Base-by-base conservation (phyloP, 1,140 invertebrate genomes). In the Hyphantria cunea region DNA sequence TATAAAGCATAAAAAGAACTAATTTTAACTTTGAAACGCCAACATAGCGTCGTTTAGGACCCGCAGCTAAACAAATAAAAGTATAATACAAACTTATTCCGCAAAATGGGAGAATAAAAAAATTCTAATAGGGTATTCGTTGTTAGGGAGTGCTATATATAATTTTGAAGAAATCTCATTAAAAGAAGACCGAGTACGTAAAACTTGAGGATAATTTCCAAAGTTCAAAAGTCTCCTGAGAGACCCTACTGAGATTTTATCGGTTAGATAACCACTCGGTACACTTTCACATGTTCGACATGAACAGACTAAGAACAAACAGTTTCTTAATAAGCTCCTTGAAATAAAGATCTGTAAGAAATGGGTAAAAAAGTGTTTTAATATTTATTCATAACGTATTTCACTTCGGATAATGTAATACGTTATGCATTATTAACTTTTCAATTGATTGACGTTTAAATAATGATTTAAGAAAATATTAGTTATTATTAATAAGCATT, bases 151-250 rank as follows among this genome's bases (percentile, higher is more conserved):
- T 39, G 44, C 45, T 58, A 58, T 37, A 58, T 48, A 58, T 58
- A 58, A 48, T 58, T 58, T 58, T 55, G 33, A 58, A 58, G 54
- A 58, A 58, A 58, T 48, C 54, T 58, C 54, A 58, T 58, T 58
- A 58, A 55, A 58, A 58, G 54, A 58, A 58, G 54, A 39, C 54
- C 42, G 15, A 58, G 32, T 48, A 32, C 54, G 54, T 58, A 48
- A 47, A 56, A 58, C 54, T 58, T 58, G 45, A 39, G 11, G 54
- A 58, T 58, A 34, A 48, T 58, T 58, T 58, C 14, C 6, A 58
- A 58, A 58, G 54, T 58, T 58, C 31, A 48, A 58, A 58, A 58
- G 54, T 58, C 31, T 48, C 45, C 32, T 58, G 47, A 48, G 33
- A 48, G 54, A 48, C 31, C 37, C 32, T 12, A 15, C 45, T 8